These are phyloP conservation scores for Marisa cornuarietis DNA, from an alignment of 1,140 invertebrate genomes.

Conservation along the genomic window DNA sequence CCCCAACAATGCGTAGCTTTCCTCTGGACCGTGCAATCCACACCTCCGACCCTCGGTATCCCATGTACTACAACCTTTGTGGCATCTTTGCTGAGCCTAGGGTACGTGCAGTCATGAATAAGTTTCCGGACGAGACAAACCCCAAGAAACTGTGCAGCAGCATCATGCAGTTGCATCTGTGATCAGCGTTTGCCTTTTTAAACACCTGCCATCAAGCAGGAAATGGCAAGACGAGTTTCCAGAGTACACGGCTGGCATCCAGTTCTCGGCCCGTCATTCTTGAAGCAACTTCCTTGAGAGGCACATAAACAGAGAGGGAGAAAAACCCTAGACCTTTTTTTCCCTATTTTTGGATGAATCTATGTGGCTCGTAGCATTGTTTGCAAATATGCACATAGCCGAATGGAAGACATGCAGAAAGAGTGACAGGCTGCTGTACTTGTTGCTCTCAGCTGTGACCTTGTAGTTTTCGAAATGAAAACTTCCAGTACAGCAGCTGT, in stretches of 20 bases:
- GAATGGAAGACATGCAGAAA: too few relatives aligned
- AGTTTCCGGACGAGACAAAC: conserved; percentile 87
- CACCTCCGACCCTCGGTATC: conserved; percentile 75
- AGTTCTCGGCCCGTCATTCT: background rate
- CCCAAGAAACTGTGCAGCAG: conserved; percentile 88
- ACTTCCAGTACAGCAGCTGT: too few relatives aligned
- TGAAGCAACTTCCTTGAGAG: background rate
- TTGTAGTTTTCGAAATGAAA: too few relatives aligned
- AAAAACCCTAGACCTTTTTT: too few relatives aligned
- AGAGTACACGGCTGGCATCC: background rate
- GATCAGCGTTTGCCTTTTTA: background rate
- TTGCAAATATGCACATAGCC: too few relatives aligned
- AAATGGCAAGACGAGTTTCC: background rate
- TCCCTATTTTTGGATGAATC: too few relatives aligned
- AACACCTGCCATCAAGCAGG: background rate
- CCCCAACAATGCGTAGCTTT: background rate
- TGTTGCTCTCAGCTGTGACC: too few relatives aligned
- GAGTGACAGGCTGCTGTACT: too few relatives aligned
- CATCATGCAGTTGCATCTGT: conserved; percentile 70
- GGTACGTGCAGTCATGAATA: conserved; percentile 83
- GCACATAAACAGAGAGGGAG: background rate
- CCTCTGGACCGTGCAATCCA: conserved; percentile 40
- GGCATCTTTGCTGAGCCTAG: conserved; percentile 89
- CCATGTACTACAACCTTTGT: conserved; percentile 84
- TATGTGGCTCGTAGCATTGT: too few relatives aligned